These are phyloP conservation scores for Eupristina koningsbergeri DNA, from an alignment of 1,140 invertebrate species.

Conservation along the genomic window DNA sequence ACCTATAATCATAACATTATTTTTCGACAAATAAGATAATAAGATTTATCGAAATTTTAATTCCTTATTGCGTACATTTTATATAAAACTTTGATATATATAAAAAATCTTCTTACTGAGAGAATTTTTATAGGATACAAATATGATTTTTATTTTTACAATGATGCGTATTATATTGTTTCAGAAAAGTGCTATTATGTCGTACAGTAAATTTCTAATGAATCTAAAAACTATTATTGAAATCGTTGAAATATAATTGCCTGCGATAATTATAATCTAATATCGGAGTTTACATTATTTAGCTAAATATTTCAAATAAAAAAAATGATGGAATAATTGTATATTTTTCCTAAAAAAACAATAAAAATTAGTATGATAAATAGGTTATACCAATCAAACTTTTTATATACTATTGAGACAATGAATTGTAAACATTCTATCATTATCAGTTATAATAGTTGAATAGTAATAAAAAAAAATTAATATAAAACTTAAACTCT, in stretches of 20 bases:
- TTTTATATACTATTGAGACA: no score
- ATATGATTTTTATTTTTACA: background rate
- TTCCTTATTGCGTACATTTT: background rate
- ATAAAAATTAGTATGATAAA: no score
- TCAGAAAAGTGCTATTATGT: background rate
- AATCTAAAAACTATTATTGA: background rate
- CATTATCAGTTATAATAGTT: no score
- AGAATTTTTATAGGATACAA: conserved; percentile 15
- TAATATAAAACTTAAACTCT: no score
- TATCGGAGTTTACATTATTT: background rate
- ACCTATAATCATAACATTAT: background rate
- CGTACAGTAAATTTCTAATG: background rate
- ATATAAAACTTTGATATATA: background rate
- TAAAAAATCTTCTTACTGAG: conserved; percentile 1
- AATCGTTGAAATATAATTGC: background rate
- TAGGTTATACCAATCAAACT: no score
- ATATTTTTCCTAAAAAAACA: no score
- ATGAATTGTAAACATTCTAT: no score
- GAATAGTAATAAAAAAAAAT: no score
- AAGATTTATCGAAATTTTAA: background rate
- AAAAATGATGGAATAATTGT: no score
- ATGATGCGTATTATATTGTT: background rate
- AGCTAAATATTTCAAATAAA: no score
- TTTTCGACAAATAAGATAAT: background rate
- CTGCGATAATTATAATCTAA: background rate